Evolutionary conservation across 2,888 invertebrate species (phyloP).

Genomic region (Trissoscelio sp.): DNA sequence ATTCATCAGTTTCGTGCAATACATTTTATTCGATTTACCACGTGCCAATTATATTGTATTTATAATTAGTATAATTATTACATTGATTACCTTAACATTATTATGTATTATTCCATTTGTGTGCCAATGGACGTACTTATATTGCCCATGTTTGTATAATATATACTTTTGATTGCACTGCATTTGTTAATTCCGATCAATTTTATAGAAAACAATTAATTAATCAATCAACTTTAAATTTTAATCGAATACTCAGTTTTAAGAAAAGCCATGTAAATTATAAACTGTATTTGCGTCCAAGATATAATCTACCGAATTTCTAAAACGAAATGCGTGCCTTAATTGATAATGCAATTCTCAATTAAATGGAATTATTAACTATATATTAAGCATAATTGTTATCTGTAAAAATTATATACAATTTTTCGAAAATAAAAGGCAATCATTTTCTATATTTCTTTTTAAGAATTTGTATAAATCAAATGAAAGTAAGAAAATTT

Average conservation of each 20-base stretch:
- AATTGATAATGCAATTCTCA: slow-evolving; percentile 9
- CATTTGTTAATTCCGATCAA: background rate
- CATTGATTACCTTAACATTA: slow-evolving; percentile 9
- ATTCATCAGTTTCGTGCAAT: slow-evolving; percentile 36
- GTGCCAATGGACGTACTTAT: slow-evolving; percentile 53
- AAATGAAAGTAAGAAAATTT: slow-evolving; percentile 18
- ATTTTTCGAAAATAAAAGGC: no score
- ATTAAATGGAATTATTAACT: slow-evolving; percentile 10
- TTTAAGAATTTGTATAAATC: no score
- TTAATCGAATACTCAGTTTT: background rate
- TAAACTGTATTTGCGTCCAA: slow-evolving; percentile 7
- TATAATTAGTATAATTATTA: slow-evolving; percentile 27
- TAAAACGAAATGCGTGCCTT: slow-evolving; percentile 50
- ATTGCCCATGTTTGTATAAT: slow-evolving; percentile 22
- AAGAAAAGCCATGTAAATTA: background rate
- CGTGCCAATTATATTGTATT: slow-evolving; percentile 59
- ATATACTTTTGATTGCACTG: no score
- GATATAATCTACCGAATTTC: slow-evolving; percentile 2
- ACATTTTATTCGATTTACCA: slow-evolving; percentile 47
- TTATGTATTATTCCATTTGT: slow-evolving; percentile 48
- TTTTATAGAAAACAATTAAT: background rate
- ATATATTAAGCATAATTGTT: background rate
- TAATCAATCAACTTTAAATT: background rate
- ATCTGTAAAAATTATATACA: background rate
- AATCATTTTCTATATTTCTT: no score